phyloP scores from a whole-genome alignment of 2,797 vertebrate species.

The Coccyzus lansbergi region DNA sequence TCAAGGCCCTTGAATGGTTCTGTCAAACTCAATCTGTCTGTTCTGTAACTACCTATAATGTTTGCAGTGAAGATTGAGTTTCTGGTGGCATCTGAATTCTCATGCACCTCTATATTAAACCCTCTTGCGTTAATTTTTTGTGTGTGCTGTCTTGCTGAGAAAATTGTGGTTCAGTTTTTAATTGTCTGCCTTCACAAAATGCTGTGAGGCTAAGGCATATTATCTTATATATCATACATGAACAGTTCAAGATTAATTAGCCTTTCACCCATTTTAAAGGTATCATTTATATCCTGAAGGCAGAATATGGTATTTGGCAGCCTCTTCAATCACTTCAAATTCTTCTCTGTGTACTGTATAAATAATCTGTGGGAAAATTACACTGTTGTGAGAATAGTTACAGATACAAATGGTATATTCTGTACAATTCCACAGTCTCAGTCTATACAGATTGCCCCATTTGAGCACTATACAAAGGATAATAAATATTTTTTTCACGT shows the following conservation, averaged over 20 bases:
- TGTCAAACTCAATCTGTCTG: neutral
- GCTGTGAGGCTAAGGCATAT: conserved; percentile 41
- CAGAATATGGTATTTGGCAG: conserved; percentile 51
- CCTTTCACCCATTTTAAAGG: conserved; percentile 62
- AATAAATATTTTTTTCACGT: conserved; percentile 1
- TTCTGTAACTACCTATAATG: neutral
- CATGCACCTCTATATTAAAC: conserved; percentile 29
- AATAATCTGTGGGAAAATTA: conserved; percentile 51
- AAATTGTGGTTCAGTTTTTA: conserved; percentile 25
- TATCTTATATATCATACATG: conserved; percentile 37
- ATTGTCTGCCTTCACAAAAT: conserved; percentile 22
- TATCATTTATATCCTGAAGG: conserved; percentile 61
- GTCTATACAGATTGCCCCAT: conserved; percentile 8
- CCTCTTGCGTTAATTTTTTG: neutral
- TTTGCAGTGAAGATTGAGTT: neutral
- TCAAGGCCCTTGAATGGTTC: neutral
- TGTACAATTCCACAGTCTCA: neutral
- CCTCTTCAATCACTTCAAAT: conserved; percentile 60
- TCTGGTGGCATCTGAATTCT: conserved; percentile 18
- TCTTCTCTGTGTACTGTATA: conserved; percentile 43
- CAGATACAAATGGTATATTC: neutral
- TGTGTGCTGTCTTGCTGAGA: conserved; percentile 11
- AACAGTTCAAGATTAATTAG: conserved; percentile 71
- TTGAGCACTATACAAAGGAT: neutral
- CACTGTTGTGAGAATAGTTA: conserved; percentile 13